Evolutionary conservation across 2,113 vertebrate species (phyloP), one percentile per base, ranked within the genome.

Genomic region (Sinocyclocheilus grahami): DNA sequence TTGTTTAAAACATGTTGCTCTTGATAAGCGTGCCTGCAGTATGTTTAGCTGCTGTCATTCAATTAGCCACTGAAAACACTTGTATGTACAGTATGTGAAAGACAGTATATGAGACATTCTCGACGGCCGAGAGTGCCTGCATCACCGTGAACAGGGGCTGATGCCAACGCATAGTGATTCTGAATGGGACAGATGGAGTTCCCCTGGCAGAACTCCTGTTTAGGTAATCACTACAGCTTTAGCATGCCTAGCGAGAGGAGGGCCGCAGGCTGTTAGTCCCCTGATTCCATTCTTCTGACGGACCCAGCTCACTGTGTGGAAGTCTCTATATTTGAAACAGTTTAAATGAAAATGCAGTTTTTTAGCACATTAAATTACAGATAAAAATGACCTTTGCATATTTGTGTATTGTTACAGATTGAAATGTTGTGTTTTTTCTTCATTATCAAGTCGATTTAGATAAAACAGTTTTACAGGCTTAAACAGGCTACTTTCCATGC

Each of bases 221-320:
- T 33, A 33, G 65, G 65, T 83, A 58, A 74, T 81, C 51, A 42
- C 37, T 74, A 24, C 69, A 37, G 7, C 76, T 63, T 84, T 86
- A 13, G 76, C 76, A 48, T 86, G 69, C 46, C 24, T 72, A 67
- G 65, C 20, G 30, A 72, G 81, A 58, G 65, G 65, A 69, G 9
- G 48, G 24, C 65, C 67, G 58, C 80, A 71, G 65, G 80, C 80
- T 82, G 63, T 82, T 82, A 69, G 39, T 51, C 42, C 27, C 81
- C 81, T 71, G 27, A 83, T 72, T 55, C 20, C 27, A 55, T 83
- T 83, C 65, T 30, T 83, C 48, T 13, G 48, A 48, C 65, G 5
- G 46, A 33, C 65, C 24, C 46, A 4, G 27, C 46, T 18, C 81
- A 37, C 81, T 33, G 46, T 71, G 30, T 24, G 67, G 67, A 71